A percentile compares a stretch with the other conserved stretches of the same genome.
phyloP scores from a whole-genome alignment of 2,113 vertebrate species.

The Rhinolophus sinicus region DNA sequence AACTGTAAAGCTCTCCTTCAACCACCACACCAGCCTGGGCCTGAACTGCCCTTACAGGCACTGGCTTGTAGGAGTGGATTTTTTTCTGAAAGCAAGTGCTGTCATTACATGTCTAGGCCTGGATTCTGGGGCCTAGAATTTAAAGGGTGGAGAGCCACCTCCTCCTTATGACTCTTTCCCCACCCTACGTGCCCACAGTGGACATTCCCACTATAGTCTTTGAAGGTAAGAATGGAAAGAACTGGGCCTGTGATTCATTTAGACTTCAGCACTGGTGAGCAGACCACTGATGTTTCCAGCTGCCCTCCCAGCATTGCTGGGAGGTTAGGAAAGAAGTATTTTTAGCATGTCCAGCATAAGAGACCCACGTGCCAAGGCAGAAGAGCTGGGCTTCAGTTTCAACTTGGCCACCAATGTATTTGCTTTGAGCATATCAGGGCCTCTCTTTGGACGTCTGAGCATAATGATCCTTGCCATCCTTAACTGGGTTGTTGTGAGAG shows the following conservation, averaged over 20 bases:
- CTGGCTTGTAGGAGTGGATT: background rate
- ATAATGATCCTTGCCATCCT: background rate
- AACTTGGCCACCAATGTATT: background rate
- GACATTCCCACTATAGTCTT: background rate
- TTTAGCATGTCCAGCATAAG: background rate
- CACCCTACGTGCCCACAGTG: background rate
- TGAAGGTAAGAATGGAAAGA: constrained; percentile 12
- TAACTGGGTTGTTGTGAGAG: background rate
- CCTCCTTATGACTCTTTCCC: background rate
- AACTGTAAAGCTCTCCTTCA: constrained; percentile 16
- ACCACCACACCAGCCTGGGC: background rate
- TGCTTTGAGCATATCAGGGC: constrained; percentile 23
- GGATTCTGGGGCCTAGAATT: constrained; percentile 8
- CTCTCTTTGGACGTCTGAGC: background rate
- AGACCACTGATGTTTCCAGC: background rate
- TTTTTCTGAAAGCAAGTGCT: background rate
- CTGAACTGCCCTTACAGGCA: background rate
- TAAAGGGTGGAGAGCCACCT: background rate
- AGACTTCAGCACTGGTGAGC: background rate
- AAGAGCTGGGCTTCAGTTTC: constrained; percentile 39
- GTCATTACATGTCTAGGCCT: background rate
- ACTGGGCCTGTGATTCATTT: constrained; percentile 12
- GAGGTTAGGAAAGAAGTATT: background rate
- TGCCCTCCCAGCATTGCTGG: background rate
- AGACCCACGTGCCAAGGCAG: background rate